Evolutionary conservation across 2,888 invertebrate genomes (phyloP), one percentile per base, ranked within the genome.

Genomic region (Melanargia galathea): DNA sequence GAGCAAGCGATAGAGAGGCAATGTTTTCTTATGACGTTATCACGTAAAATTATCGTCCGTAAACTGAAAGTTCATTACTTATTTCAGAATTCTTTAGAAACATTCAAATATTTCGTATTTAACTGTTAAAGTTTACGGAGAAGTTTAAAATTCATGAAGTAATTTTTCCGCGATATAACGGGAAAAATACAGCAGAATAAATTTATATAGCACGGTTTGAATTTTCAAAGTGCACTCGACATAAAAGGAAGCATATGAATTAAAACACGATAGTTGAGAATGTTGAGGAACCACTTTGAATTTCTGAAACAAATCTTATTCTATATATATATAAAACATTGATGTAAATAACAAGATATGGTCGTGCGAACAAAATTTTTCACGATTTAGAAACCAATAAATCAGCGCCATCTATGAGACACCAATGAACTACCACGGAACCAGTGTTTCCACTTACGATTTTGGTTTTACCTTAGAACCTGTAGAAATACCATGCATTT

Each of bases 71-170:
- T 43, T 16, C 43, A 16, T 16, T 43, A 8, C 43, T 43, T 43
- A 43, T 43, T 18, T 43, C 43, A 2, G 8, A 54, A 35, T 40
- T 54, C 22, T n/a, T 10, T 24, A 55, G 18, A 58, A 35, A 48
- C 51, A 38, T 51, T 56, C 51, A 62, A 58, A 40, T 38, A 60
- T 48, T 58, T 43, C 55, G 52, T 55, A 58, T 45, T 46, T 60
- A 57, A 62, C 57, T 40, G 18, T 43, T 48, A 55, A 60, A 66
- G 45, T 66, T 61, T 45, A 38, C 48, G 13, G 35, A 60, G 60
- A 26, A 24, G 46, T 51, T 69, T 64, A 60, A 67, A 69, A 62
- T 67, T 69, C 57, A 70, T 61, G 55, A 70, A 63, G 56, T 65
- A 67, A 62, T 67, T 64, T 67, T 67, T 67, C 65, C 52, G 30